A percentile compares a stretch with the other conserved stretches of the same genome.
Evolutionary conservation across 1,140 invertebrate genomes (phyloP).

Genomic region (Lethocerus indicus): DNA sequence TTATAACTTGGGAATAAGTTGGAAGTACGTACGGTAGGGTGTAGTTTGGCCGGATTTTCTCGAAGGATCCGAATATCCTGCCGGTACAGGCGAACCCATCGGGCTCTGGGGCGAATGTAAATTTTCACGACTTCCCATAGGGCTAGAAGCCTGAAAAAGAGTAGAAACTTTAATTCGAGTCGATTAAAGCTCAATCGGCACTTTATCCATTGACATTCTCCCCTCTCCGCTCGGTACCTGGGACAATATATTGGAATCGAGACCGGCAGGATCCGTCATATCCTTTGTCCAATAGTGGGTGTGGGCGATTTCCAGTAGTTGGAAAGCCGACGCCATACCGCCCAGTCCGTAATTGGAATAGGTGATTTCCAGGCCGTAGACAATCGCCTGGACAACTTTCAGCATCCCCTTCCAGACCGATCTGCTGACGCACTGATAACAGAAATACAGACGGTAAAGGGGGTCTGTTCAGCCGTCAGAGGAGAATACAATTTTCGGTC

Average conservation of each 20-base stretch:
- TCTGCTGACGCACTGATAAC: constrained; percentile 61
- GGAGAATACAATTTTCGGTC: too few relatives aligned
- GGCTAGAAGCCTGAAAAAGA: constrained; percentile 39
- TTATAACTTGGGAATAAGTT: too few relatives aligned
- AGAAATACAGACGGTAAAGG: too few relatives aligned
- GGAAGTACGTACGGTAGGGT: too few relatives aligned
- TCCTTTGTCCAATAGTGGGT: constrained; percentile 97
- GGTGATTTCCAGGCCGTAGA: constrained; percentile 79
- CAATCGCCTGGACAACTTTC: constrained; percentile 75
- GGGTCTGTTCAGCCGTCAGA: too few relatives aligned
- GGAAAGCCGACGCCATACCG: constrained; percentile 93
- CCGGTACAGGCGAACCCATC: constrained; percentile 30
- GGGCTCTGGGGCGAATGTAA: constrained; percentile 41
- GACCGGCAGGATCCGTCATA: constrained; percentile 33
- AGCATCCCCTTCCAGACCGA: constrained; percentile 93
- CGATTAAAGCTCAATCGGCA: not conserved
- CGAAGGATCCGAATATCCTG: constrained; percentile 26
- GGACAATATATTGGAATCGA: constrained; percentile 31
- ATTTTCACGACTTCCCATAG: constrained; percentile 60
- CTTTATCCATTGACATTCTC: not conserved
- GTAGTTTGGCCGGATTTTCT: constrained; percentile 34
- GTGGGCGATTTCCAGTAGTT: constrained; percentile 93
- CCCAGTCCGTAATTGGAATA: constrained; percentile 87
- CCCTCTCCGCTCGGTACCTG: constrained; percentile 24
- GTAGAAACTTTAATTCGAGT: not conserved